Evolutionary conservation across 2,888 invertebrate genomes (phyloP).

Genomic region (Hipparchia sbordonii): DNA sequence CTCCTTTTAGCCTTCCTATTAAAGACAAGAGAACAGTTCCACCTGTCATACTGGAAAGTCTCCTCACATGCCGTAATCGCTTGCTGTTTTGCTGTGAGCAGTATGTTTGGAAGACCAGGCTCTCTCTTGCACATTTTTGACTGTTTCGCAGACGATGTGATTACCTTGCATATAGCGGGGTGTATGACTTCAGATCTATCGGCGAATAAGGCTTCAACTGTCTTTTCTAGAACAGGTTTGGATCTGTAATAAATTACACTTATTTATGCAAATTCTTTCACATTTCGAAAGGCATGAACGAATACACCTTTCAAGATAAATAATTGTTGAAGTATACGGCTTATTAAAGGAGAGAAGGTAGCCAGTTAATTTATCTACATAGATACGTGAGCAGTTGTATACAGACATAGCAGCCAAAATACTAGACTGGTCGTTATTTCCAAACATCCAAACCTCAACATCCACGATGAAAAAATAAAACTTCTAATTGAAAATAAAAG

Average conservation of each 20-base stretch:
- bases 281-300: no score
- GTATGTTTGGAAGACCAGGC: constrained; percentile 76
- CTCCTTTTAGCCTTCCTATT: constrained; percentile 77
- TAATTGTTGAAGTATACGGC: no score
- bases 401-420: no score
- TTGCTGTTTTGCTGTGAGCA: constrained; percentile 82
- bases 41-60: constrained; percentile 86
- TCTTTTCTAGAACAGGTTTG: constrained; percentile 68
- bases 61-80: constrained; percentile 85
- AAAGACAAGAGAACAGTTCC: constrained; percentile 86
- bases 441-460: not conserved
- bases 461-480: not conserved
- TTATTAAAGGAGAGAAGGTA: no score
- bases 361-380: no score
- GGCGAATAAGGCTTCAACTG: constrained; percentile 66
- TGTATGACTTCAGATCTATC: constrained; percentile 60
- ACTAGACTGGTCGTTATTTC: no score
- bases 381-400: no score
- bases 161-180: constrained; percentile 82
- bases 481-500: constrained; percentile 19
- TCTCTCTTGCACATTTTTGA: constrained; percentile 85
- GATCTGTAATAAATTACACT: constrained; percentile 56
- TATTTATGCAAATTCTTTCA: not conserved
- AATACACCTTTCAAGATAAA: no score
- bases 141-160: constrained; percentile 83